Conservation (phyloP, 2,113 vertebrate genomes). For the Grantiella picta region DNA sequence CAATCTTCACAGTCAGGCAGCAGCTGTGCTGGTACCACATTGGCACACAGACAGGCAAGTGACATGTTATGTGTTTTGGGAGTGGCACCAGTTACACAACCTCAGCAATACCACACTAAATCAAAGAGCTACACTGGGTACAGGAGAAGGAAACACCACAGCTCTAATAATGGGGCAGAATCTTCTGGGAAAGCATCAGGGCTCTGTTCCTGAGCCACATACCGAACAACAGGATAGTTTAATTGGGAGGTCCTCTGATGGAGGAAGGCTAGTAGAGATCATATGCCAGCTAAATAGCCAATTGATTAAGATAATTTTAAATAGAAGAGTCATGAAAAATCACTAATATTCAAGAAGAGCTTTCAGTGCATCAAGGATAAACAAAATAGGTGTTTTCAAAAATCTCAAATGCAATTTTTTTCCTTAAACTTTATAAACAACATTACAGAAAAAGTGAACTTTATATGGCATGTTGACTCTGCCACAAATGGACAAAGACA, state of each 20-base stretch:
- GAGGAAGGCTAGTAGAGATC: not conserved
- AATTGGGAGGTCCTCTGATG: not conserved
- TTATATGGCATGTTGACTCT: not conserved
- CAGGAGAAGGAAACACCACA: not conserved
- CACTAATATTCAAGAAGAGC: not conserved
- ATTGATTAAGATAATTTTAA: not conserved
- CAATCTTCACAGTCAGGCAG: not conserved
- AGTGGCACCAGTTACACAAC: not conserved
- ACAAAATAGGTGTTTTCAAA: not conserved
- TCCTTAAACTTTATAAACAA: not conserved
- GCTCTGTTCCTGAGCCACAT: not conserved
- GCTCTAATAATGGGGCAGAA: not conserved
- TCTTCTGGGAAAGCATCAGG: not conserved
- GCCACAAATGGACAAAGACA: not conserved
- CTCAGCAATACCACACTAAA: not conserved
- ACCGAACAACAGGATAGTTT: not conserved
- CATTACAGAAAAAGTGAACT: not conserved
- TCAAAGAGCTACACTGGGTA: not conserved
- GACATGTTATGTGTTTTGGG: not conserved
- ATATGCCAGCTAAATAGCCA: not conserved
- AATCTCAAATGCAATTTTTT: not conserved
- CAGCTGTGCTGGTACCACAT: not conserved
- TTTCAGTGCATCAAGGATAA: not conserved
- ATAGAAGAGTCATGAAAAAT: not conserved
- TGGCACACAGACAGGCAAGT: not conserved